phyloP scores from a whole-genome alignment of 2,797 vertebrate genomes.

The Spheniscus humboldti region DNA sequence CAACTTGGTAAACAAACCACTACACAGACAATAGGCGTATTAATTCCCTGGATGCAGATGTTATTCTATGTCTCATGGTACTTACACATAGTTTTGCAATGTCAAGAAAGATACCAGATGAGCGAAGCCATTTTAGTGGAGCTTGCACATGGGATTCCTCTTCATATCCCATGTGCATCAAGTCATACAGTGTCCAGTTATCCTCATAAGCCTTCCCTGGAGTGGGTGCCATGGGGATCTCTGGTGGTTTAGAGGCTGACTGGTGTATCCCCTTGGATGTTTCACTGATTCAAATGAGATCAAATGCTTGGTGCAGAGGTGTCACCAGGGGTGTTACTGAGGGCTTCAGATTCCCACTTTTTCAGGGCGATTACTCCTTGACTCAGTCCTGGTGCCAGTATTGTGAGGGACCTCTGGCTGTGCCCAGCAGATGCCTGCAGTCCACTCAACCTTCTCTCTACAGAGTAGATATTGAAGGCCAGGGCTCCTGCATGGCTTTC shows the following conservation, averaged over 20 bases:
- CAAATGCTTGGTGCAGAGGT: background rate
- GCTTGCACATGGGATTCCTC: background rate
- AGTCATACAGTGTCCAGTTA: background rate
- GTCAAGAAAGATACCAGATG: background rate
- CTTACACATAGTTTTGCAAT: background rate
- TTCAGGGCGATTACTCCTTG: background rate
- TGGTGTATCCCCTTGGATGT: accelerated
- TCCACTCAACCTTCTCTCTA: background rate
- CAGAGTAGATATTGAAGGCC: background rate
- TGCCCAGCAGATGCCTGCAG: background rate
- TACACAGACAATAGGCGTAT: background rate
- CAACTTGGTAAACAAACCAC: background rate
- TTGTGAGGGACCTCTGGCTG: background rate
- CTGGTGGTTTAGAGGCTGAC: background rate
- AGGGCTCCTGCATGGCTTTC: background rate
- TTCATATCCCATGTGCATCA: background rate
- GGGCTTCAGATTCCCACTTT: background rate
- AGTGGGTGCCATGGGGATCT: background rate
- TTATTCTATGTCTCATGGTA: background rate
- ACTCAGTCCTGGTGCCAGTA: background rate
- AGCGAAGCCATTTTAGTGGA: background rate
- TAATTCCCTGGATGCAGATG: background rate
- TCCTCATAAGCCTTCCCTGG: background rate
- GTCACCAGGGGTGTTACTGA: background rate
- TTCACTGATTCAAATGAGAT: background rate